These are phyloP conservation scores for Nomada fabriciana DNA, from an alignment of 2,888 invertebrate genomes.

Conservation along the genomic window DNA sequence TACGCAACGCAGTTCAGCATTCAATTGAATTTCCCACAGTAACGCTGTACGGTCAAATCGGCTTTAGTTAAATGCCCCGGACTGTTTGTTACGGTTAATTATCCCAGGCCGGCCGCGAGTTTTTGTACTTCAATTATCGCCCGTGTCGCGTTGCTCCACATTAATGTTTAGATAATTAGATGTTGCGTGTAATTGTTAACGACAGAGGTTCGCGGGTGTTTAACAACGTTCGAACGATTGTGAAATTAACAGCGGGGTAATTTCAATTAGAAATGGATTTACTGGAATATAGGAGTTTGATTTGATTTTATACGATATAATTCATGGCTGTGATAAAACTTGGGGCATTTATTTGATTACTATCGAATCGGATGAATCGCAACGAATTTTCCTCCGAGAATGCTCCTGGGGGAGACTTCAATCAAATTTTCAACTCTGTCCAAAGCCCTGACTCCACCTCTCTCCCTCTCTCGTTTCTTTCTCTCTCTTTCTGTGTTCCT, in stretches of 20 bases:
- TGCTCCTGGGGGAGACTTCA: slow-evolving; percentile 16
- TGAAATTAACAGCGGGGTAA: slow-evolving; percentile 21
- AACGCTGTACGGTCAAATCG: background rate
- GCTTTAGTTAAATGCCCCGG: background rate
- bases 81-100: slow-evolving; percentile 13
- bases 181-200: slow-evolving; percentile 21
- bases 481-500: background rate
- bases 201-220: background rate
- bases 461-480: background rate
- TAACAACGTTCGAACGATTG: slow-evolving; percentile 1
- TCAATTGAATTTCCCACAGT: background rate
- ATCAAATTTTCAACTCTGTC: slow-evolving; percentile 45
- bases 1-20: background rate
- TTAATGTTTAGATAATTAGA: slow-evolving; percentile 25
- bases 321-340: slow-evolving; percentile 30
- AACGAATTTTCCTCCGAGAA: slow-evolving; percentile 30
- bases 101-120: background rate
- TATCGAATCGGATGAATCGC: slow-evolving; percentile 25
- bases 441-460: background rate
- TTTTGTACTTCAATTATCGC: slow-evolving; percentile 2
- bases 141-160: background rate
- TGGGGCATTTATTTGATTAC: slow-evolving; percentile 26
- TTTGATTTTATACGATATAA: slow-evolving; percentile 18
- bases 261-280: slow-evolving; percentile 42
- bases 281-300: background rate